Conservation (phyloP, 2,797 vertebrate species). For the Takifugu ocellatus region DNA sequence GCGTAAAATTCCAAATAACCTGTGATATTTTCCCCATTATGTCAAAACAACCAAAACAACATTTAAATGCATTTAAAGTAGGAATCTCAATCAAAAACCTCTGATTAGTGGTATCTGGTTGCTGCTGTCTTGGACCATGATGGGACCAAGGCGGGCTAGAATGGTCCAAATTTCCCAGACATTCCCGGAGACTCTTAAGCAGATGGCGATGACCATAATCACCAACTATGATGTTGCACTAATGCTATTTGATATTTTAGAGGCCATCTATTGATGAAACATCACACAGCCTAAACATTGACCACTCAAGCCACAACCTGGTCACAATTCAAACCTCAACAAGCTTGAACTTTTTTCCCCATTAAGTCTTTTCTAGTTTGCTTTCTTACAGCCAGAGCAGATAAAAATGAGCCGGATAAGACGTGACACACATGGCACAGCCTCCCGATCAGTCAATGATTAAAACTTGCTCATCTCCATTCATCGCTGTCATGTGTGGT, state of each 20-base stretch:
- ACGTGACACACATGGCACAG: no score
- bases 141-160: constrained; percentile 5
- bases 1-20: not conserved
- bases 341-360: no score
- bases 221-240: constrained; percentile 36
- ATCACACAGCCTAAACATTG: no score
- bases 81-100: not conserved
- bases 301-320: not conserved
- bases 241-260: constrained; percentile 44
- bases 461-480: no score
- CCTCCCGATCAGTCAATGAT: no score
- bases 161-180: constrained; percentile 23
- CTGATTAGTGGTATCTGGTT: not conserved
- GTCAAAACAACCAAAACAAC: no score
- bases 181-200: constrained; percentile 26
- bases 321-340: not conserved
- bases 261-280: constrained; percentile 10
- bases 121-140: not conserved
- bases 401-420: no score
- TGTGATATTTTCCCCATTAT: no score
- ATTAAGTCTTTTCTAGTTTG: no score
- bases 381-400: no score
- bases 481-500: not conserved
- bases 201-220: constrained; percentile 38
- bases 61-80: no score